Base-by-base conservation (phyloP, 2,888 invertebrate species). In the Eucriotettix oculatus region DNA sequence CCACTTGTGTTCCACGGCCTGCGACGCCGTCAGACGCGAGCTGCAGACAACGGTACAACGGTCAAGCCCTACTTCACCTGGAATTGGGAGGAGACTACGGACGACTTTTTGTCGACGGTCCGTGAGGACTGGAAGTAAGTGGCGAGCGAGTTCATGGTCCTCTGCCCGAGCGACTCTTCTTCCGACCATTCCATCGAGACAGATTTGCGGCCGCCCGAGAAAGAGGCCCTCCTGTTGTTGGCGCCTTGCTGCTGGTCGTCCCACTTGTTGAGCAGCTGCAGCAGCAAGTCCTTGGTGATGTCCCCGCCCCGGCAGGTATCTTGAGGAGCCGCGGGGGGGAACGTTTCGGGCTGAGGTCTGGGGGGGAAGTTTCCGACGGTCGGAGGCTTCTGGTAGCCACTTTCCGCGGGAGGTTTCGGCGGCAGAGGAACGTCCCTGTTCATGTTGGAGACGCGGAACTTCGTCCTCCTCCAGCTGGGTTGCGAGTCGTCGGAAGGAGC, bases 1-100 rank as follows among this genome's bases (percentile, higher is more conserved):
- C 93, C 93, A 94, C 10, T 82, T 83, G 72, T 93, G 92, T 16
- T 81, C 80, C 69, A 91, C 72, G 16, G 87, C 84, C 62, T 86
- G 79, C 41, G 76, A 76, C 0, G 90, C 85, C 41, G 83, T 77
- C 68, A 90, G 79, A 69, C 93, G 81, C 64, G 81, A 79, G 68
- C 92, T 92, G 77, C 63, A 74, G 72, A 68, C 42, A 59, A 63
- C 58, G 60, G 48, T n/a, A 48, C 48, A n/a, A 48, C n/a, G 3
- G 48, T 29, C 29, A 29, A 29, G 29, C 29, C 48, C n/a, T n/a
- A 48, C 48, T 48, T 48, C 48, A 48, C 48, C 48, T 48, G 48
- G 14, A 57, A 61, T 43, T 54, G 55, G 29, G 63, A 56, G 75
- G 44, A 80, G 78, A 70, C 82, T 80, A 64, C 80, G 74, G 73